These are phyloP conservation scores for Ceratoteleas bidentatus DNA, from an alignment of 1,140 invertebrate genomes.

Conservation along the genomic window DNA sequence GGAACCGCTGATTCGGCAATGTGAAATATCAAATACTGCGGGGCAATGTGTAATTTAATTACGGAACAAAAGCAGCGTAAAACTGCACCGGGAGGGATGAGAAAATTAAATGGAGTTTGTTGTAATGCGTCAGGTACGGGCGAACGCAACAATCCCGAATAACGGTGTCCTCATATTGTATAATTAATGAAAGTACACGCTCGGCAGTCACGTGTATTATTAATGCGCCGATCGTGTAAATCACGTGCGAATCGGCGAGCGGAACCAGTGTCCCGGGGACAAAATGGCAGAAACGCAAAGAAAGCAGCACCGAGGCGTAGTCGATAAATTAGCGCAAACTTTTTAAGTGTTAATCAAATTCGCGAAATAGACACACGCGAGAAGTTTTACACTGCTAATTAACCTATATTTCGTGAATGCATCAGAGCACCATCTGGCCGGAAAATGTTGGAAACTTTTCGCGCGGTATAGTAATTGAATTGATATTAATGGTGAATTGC, in stretches of 20 bases:
- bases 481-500: constrained; percentile 57
- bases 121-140: no score
- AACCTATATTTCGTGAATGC: constrained; percentile 46
- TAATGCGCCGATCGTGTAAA: no score
- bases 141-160: no score
- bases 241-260: no score
- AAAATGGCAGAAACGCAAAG: background rate
- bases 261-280: no score
- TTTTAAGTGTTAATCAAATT: constrained; percentile 47
- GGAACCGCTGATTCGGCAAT: constrained; percentile 1
- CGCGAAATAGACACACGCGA: constrained; percentile 5
- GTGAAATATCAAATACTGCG: constrained; percentile 3
- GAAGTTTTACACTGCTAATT: constrained; percentile 37
- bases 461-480: constrained; percentile 46
- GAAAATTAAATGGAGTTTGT: background rate
- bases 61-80: background rate
- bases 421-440: no score
- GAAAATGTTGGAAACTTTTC: constrained; percentile 53
- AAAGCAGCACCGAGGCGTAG: background rate
- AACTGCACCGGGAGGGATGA: background rate
- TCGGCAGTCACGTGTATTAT: no score
- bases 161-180: no score
- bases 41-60: constrained; percentile 5
- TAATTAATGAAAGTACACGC: no score
- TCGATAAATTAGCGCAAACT: constrained; percentile 17